phyloP scores from a whole-genome alignment of 2,113 vertebrate species.

The Pangasianodon hypophthalmus region DNA sequence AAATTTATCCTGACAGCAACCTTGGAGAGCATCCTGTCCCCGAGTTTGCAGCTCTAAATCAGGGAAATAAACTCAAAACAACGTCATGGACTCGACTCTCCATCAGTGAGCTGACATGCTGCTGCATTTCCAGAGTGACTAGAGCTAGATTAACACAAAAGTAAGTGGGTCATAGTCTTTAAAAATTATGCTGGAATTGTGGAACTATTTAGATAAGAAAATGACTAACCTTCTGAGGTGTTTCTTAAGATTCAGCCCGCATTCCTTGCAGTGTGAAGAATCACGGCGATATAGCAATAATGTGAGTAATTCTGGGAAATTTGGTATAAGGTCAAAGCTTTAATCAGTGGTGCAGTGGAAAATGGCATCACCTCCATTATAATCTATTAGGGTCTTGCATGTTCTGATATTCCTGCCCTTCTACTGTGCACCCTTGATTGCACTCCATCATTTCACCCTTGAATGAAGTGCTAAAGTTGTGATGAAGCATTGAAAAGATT shows the following conservation, averaged over 20 bases:
- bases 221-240: background rate
- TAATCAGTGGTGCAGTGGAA: constrained; percentile 24
- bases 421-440: constrained; percentile 19
- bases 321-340: constrained; percentile 37
- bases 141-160: constrained; percentile 32
- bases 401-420: constrained; percentile 7
- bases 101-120: constrained; percentile 73
- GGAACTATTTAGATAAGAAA: background rate
- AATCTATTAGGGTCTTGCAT: constrained; percentile 31
- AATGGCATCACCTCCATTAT: constrained; percentile 36
- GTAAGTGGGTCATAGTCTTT: background rate
- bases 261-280: background rate
- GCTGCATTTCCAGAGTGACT: constrained; percentile 71
- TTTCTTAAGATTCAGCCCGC: background rate
- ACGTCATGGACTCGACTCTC: constrained; percentile 73
- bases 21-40: constrained; percentile 79
- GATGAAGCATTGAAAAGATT: background rate
- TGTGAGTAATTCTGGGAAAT: constrained; percentile 10
- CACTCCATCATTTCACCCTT: constrained; percentile 25
- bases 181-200: background rate
- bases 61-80: constrained; percentile 79
- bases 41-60: constrained; percentile 70
- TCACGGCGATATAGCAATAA: background rate
- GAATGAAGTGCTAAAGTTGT: background rate
- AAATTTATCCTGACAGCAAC: constrained; percentile 84